phyloP scores from a whole-genome alignment of 2,113 vertebrate species.

The Ammodramus savannarum region DNA sequence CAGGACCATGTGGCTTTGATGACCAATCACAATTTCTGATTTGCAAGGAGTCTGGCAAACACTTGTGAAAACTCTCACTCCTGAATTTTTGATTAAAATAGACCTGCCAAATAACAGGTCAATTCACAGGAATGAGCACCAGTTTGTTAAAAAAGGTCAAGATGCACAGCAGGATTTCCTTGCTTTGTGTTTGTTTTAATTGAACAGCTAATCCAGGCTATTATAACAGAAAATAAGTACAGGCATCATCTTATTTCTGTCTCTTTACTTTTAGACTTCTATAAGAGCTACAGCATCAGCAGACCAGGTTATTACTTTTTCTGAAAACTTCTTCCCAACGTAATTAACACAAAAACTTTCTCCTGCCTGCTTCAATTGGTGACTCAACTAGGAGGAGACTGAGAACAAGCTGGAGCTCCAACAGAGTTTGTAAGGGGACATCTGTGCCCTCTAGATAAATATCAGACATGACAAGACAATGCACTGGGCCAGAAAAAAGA shows the following conservation, averaged over 20 bases:
- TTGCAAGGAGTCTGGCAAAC: background rate
- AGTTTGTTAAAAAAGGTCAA: background rate
- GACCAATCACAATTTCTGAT: background rate
- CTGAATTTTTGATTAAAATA: background rate
- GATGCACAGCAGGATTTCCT: background rate
- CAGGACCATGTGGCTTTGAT: background rate
- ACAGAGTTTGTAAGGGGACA: background rate
- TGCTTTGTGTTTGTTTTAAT: conserved; percentile 3
- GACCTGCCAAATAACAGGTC: background rate
- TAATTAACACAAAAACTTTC: background rate
- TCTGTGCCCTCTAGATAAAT: background rate
- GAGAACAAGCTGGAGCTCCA: background rate
- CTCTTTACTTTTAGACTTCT: background rate
- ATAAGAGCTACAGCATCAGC: background rate
- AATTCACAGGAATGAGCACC: background rate
- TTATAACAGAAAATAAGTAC: background rate
- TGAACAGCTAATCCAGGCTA: background rate
- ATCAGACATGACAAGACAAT: background rate
- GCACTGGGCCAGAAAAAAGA: background rate
- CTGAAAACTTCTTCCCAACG: background rate
- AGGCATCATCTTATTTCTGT: background rate
- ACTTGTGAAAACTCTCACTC: background rate
- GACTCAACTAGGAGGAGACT: background rate
- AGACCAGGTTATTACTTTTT: background rate
- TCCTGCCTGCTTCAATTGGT: background rate